Percentiles rank a stretch among this genome's conserved stretches.
Evolutionary conservation across 2,797 vertebrate genomes (phyloP).

Genomic region (Pangasius macronema): DNA sequence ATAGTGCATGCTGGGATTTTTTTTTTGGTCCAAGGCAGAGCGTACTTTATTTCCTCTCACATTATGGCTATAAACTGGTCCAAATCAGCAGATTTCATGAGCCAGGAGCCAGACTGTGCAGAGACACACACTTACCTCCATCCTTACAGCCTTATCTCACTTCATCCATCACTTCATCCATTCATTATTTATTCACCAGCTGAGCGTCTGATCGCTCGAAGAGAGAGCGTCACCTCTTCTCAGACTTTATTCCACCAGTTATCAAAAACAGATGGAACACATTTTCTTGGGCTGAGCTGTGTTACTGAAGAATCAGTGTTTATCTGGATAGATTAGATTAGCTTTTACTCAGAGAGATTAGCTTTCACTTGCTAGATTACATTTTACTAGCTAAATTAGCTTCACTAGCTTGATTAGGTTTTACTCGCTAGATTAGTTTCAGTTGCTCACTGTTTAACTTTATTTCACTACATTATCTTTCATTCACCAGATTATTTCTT

Average conservation of each 20-base stretch:
- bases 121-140: conserved; percentile 23
- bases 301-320: not conserved
- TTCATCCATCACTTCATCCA: not conserved
- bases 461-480: no score
- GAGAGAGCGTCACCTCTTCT: not conserved
- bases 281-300: not conserved
- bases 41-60: conserved; percentile 78
- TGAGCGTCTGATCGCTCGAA: not conserved
- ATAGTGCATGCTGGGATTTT: conserved; percentile 65
- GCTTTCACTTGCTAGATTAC: not conserved
- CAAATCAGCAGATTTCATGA: conserved; percentile 15
- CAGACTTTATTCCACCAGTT: not conserved
- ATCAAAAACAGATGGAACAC: not conserved
- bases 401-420: not conserved
- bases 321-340: not conserved
- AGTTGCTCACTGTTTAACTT: no score
- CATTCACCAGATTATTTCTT: no score
- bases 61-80: conserved; percentile 24
- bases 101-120: conserved; percentile 29
- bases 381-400: not conserved
- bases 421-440: not conserved
- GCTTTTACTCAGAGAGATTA: not conserved
- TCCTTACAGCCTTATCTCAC: conserved; percentile 30
- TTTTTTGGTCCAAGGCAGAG: conserved; percentile 50
- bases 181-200: not conserved